phyloP scores from a whole-genome alignment of 1,140 invertebrate species.

The Drosophila teissieri region DNA sequence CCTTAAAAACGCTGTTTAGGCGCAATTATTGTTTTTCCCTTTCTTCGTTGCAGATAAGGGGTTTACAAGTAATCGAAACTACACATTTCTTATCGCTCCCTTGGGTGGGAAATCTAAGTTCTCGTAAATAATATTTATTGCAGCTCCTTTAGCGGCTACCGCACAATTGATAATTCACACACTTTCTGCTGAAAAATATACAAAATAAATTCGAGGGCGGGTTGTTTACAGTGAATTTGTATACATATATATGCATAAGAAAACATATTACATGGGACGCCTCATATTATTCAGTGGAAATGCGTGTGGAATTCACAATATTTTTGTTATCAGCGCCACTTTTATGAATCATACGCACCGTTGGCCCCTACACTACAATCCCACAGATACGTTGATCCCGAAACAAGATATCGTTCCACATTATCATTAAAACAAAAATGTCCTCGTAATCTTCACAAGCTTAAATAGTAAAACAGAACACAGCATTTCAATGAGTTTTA shows the following conservation, averaged over 20 bases:
- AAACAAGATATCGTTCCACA: not conserved
- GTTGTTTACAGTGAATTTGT: constrained; percentile 1
- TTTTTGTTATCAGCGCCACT: constrained; percentile 24
- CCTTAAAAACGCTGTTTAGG: constrained; percentile 64
- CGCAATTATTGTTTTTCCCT: constrained; percentile 57
- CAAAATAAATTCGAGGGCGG: constrained; percentile 28
- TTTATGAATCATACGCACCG: constrained; percentile 26
- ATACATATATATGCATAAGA: not conserved
- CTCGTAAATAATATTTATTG: constrained; percentile 11
- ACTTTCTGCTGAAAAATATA: constrained; percentile 26
- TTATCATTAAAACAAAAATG: too few species aligned
- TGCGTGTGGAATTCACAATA: constrained; percentile 11
- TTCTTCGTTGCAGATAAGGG: not conserved
- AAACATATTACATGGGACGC: constrained; percentile 8
- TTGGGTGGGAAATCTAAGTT: not conserved
- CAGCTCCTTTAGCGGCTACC: constrained; percentile 18
- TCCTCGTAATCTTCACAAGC: too few species aligned
- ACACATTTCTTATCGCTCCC: not conserved
- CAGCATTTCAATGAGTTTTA: too few species aligned
- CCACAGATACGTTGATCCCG: not conserved
- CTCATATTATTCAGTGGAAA: constrained; percentile 26
- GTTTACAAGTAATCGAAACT: not conserved
- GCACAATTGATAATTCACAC: constrained; percentile 18
- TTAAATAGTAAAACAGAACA: too few species aligned
- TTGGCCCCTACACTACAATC: not conserved